These are phyloP conservation scores for Distichodus sexfasciatus DNA, from an alignment of 2,797 vertebrate species.

Conservation along the genomic window DNA sequence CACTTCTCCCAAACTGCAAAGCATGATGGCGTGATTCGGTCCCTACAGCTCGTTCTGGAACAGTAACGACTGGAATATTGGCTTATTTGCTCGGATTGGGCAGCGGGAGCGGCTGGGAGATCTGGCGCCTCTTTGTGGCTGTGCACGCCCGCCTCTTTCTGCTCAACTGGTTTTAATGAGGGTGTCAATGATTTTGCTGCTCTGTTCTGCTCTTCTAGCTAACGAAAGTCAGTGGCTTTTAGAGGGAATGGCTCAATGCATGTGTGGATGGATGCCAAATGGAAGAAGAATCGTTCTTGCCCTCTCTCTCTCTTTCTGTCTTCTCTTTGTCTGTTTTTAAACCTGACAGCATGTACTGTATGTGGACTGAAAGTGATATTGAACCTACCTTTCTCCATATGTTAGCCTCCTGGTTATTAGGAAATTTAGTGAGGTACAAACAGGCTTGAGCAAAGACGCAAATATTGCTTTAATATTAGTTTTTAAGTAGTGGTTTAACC, in stretches of 20 bases:
- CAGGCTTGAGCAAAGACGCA: too few relatives aligned
- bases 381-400: too few relatives aligned
- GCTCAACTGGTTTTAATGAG: not conserved
- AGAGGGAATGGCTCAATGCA: not conserved
- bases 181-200: not conserved
- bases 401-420: too few relatives aligned
- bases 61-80: too few relatives aligned
- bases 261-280: conserved; percentile 9
- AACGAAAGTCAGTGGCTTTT: conserved; percentile 24
- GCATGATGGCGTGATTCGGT: too few relatives aligned
- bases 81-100: not conserved
- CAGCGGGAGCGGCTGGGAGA: not conserved
- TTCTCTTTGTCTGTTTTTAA: not conserved
- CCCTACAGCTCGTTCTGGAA: too few relatives aligned
- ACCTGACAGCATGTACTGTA: too few relatives aligned
- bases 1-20: too few relatives aligned
- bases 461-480: too few relatives aligned
- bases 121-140: not conserved
- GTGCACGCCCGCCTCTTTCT: not conserved
- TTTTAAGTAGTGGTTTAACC: too few relatives aligned
- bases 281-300: not conserved
- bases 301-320: not conserved
- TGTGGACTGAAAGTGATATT: too few relatives aligned
- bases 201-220: not conserved
- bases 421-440: too few relatives aligned